Base-by-base conservation (phyloP, 2,797 vertebrate genomes). In the Setipinna tenuifilis region DNA sequence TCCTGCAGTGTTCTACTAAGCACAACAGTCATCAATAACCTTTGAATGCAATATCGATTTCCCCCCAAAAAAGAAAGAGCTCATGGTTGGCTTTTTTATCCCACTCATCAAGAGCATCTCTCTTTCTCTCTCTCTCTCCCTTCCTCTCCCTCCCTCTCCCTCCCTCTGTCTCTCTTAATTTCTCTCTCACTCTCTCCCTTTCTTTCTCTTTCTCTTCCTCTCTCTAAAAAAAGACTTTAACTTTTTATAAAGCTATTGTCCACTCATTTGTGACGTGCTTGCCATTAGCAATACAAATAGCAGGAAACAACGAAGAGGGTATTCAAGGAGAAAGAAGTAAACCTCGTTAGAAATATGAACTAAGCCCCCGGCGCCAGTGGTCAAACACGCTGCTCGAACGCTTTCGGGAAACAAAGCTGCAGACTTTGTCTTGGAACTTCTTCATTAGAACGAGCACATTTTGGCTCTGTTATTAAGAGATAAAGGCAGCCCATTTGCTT, bases 1-100 rank as follows among this genome's bases (percentile, higher is more conserved):
- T 88, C 84, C 85, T 78, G 90, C 84, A 87, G 71, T 54, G 50
- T 54, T 54, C 50, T 14, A 54, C 50, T 54, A 54, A 54, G 50
- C 50, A 54, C 7, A 54, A 54, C 50, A 54, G 50, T 54, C 31
- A 41, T 6, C 0, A 21, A 84, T 61, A 82, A 89, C 86, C 86
- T 90, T 92, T 92, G 84, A 92, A 89, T 85, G 82, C 84, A 84
- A 88, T 54, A 82, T 84, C 84, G 83, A 84, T 87, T 75, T 16
- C 86, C 17, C 14, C 71, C 82, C 65, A 81, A 86, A 81, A 83
- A 83, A 90, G 65, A 89, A 86, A 81, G 86, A 85, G 87, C 90
- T 83, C 54, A 85, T 86, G 86, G 81, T 16, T 85, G 78, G 50
- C 83, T 65, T 62, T 62, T 65, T 65, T 28, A 25, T 12, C 31